phyloP scores from a whole-genome alignment of 2,113 vertebrate genomes.

The Ptyas mucosa region DNA sequence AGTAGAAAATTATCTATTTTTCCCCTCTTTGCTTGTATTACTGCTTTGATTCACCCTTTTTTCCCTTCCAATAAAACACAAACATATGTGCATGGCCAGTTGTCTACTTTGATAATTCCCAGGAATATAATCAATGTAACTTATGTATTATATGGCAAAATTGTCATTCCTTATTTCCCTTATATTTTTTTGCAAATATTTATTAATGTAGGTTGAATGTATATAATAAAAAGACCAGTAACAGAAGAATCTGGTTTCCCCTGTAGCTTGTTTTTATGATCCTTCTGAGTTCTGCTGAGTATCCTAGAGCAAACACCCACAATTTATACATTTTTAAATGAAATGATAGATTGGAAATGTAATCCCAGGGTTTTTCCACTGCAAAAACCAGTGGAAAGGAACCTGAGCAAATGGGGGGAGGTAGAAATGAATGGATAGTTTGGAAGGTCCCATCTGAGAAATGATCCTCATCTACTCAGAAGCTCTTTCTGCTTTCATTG shows the following conservation, averaged over 20 bases:
- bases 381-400: not conserved
- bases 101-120: too few species aligned
- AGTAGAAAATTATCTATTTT: not conserved
- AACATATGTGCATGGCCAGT: too few species aligned
- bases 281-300: not conserved
- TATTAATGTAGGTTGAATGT: too few species aligned
- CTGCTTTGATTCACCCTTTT: not conserved
- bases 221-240: too few species aligned
- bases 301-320: not conserved
- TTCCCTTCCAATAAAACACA: not conserved
- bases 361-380: not conserved
- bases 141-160: not conserved
- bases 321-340: not conserved
- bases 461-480: not conserved
- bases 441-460: not conserved
- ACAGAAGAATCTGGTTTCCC: too few species aligned
- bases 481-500: not conserved
- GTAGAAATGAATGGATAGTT: not conserved
- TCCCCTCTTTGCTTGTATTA: not conserved
- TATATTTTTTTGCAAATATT: not conserved
- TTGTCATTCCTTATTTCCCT: not conserved
- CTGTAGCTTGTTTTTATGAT: too few species aligned
- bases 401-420: not conserved
- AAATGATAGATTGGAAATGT: not conserved
- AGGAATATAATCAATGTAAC: not conserved